These are phyloP conservation scores for Dolichomitus sp. DNA, from an alignment of 2,888 invertebrate genomes.

Conservation along the genomic window DNA sequence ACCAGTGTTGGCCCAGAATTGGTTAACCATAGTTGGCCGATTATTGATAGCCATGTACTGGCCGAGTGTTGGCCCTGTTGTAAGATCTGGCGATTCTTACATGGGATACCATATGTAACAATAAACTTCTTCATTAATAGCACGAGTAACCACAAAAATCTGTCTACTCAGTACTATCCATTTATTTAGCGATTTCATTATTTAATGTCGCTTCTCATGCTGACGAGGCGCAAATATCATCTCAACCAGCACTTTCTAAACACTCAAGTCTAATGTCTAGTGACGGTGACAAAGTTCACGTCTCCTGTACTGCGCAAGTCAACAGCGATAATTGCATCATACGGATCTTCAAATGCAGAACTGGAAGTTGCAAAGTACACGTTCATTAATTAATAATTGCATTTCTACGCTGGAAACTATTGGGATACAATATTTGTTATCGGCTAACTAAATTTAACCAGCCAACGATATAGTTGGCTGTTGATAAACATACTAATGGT, in stretches of 20 bases:
- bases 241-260: conserved; percentile 19
- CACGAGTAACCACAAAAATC: too few relatives aligned
- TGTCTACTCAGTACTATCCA: not conserved
- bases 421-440: not conserved
- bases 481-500: not conserved
- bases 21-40: too few relatives aligned
- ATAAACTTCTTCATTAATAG: too few relatives aligned
- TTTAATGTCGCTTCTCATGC: conserved; percentile 23
- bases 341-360: not conserved
- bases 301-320: not conserved
- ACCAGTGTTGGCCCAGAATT: too few relatives aligned
- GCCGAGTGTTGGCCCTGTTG: too few relatives aligned
- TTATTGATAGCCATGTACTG: too few relatives aligned
- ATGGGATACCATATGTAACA: too few relatives aligned
- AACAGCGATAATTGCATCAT: conserved; percentile 1
- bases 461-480: not conserved
- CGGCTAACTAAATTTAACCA: conserved; percentile 8
- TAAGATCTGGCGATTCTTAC: too few relatives aligned
- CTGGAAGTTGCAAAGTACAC: not conserved
- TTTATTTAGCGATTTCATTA: conserved; percentile 35
- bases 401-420: not conserved
- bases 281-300: conserved; percentile 4
- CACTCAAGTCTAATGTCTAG: conserved; percentile 23
- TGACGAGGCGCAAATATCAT: conserved; percentile 1
- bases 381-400: conserved; percentile 2